phyloP scores from a whole-genome alignment of 2,113 vertebrate genomes.

The Cyanistes caeruleus region DNA sequence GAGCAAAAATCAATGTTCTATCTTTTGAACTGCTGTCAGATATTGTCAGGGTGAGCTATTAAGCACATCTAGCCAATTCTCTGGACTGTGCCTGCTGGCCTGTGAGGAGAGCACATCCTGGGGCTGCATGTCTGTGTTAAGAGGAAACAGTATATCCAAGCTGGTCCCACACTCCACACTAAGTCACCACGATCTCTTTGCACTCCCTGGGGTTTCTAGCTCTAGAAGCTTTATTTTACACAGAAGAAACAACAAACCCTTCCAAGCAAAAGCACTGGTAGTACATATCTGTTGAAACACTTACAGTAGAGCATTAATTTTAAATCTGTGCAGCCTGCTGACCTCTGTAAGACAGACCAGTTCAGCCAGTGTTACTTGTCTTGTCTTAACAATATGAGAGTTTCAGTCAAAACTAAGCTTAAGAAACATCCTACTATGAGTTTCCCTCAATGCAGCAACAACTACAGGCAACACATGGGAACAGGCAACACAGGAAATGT shows the following conservation, averaged over 20 bases:
- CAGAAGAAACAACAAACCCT: background rate
- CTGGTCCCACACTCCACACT: background rate
- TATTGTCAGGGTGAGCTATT: background rate
- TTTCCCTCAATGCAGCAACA: background rate
- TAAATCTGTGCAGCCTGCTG: background rate
- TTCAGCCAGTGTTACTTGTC: background rate
- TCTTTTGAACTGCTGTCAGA: background rate
- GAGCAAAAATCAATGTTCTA: background rate
- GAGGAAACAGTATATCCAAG: background rate
- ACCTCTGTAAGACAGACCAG: background rate
- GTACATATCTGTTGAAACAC: background rate
- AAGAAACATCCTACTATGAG: background rate
- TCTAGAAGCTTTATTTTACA: background rate
- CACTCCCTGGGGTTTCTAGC: background rate
- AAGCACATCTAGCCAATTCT: background rate
- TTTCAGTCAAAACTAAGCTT: background rate
- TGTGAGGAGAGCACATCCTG: background rate
- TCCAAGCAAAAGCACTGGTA: background rate
- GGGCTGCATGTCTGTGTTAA: background rate
- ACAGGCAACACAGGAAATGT: background rate
- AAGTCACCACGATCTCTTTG: background rate
- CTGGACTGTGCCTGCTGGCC: background rate
- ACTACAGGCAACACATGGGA: background rate
- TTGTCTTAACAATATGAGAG: background rate
- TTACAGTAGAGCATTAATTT: background rate